phyloP scores from a whole-genome alignment of 2,797 vertebrate species.

The Alectoris magna region DNA sequence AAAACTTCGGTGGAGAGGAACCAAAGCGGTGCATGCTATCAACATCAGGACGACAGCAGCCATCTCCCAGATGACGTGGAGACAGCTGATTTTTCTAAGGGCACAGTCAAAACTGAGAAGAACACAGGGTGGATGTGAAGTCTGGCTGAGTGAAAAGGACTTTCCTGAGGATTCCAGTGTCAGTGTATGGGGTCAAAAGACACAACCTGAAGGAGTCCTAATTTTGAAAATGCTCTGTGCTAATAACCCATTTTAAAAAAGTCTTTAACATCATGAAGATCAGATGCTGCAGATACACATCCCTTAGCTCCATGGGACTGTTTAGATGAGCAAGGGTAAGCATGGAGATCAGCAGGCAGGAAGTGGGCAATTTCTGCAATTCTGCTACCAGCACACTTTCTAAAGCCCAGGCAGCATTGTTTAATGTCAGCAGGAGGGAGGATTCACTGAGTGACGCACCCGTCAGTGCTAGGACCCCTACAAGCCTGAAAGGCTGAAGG shows the following conservation, averaged over 20 bases:
- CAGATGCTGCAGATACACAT: conserved; percentile 9
- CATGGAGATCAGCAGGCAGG: conserved; percentile 56
- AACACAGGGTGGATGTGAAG: not conserved
- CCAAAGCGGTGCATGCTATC: not conserved
- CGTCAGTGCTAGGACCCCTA: conserved; percentile 29
- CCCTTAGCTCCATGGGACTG: conserved; percentile 24
- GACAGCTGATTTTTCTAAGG: not conserved
- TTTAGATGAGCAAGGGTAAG: conserved; percentile 61
- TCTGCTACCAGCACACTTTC: conserved; percentile 19
- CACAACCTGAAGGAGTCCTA: not conserved
- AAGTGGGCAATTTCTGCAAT: conserved; percentile 60
- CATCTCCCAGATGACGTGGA: not conserved
- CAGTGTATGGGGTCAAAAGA: accelerated
- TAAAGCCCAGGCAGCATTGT: conserved; percentile 56
- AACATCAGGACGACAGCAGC: not conserved
- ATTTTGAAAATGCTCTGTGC: not conserved
- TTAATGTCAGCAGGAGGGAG: conserved; percentile 62
- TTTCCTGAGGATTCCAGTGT: not conserved
- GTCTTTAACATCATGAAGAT: not conserved
- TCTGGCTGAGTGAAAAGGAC: not conserved
- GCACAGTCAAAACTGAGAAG: not conserved
- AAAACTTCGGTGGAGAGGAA: not conserved
- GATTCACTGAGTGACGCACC: conserved; percentile 61
- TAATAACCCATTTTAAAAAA: not conserved
- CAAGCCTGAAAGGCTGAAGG: conserved; percentile 7